Base-by-base conservation (phyloP, 2,888 invertebrate species). In the Ditula angustiorana region DNA sequence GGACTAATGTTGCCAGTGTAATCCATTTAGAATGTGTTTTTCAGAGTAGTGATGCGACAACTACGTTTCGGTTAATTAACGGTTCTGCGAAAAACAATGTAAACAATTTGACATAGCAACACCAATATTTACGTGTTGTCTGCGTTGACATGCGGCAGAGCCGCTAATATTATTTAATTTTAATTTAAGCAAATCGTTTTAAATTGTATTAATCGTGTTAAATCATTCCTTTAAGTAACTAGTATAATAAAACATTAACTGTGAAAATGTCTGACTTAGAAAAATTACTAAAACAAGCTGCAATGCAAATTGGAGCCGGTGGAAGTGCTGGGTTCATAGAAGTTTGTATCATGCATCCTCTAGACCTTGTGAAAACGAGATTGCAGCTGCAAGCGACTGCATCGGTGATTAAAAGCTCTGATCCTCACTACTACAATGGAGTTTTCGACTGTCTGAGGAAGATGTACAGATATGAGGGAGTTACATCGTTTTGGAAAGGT, bases 281-380 rank as follows among this genome's bases (percentile, higher is more conserved):
- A 70, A 87, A 83, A 68, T 67, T 94, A 63, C 75, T 95, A 41
- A 95, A 95, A 81, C 95, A 97, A 85, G 96, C 96, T 60, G 94
- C 94, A 0, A 95, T 97, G 89, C 97, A 97, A 91, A 95, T 97
- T 75, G 96, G 95, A 52, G 96, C 98, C 68, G 98, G 98, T 67
- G 98, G 98, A 61, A 97, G 97, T 71, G 98, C 98, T 76, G 97
- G 97, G 84, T 98, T 99, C 87, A 95, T 98, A 53, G 98, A 99
- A 94, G 98, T 98, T 67, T 98, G 97, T 83, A 96, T 98, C 57
- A 99, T 99, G 98, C 98, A 99, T 89, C 99, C 99, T 0, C 90
- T 99, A 82, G 99, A 99, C 88, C 94, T 99, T 66, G 95, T 99
- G 2, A 99, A 99, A 91, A 99, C 99, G 1, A 94, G 99, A 73